A percentile compares a stretch with the other conserved stretches of the same genome.
Conservation (phyloP, 1,140 invertebrate species). For the Leptestheria dahalacensis region DNA sequence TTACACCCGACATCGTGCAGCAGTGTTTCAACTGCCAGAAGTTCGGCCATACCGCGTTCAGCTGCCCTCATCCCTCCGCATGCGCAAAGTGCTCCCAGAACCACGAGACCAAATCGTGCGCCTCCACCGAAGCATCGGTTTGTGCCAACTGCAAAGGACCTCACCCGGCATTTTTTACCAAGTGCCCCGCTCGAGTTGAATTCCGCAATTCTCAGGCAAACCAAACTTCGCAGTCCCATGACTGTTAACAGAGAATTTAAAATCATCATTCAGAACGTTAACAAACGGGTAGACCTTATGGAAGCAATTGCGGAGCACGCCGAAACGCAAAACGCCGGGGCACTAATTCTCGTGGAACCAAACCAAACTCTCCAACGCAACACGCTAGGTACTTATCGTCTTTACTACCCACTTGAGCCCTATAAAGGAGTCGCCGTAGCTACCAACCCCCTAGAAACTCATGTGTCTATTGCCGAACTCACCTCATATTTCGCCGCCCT, state of each 20-base stretch:
- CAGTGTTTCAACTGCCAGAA: conserved; percentile 4
- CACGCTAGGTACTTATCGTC: neutral
- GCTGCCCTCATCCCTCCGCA: neutral
- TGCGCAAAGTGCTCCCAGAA: neutral
- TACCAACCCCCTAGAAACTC: neutral
- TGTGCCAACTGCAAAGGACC: conserved; percentile 7
- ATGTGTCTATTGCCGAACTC: neutral
- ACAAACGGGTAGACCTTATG: neutral
- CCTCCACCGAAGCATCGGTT: neutral
- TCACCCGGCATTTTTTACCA: neutral
- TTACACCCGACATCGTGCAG: neutral
- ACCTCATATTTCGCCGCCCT: neutral
- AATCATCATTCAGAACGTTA: neutral
- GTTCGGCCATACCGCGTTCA: conserved; percentile 4
- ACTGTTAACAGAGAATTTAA: neutral
- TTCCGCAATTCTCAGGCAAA: neutral
- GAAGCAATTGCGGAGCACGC: neutral
- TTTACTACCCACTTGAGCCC: neutral
- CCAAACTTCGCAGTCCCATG: neutral
- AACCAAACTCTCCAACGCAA: neutral
- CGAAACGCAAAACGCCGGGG: neutral
- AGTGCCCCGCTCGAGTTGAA: neutral
- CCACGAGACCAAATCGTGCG: neutral
- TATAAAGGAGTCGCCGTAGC: neutral
- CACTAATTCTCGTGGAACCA: neutral